phyloP scores from a whole-genome alignment of 1,140 invertebrate genomes.

The Drosophila dunni region DNA sequence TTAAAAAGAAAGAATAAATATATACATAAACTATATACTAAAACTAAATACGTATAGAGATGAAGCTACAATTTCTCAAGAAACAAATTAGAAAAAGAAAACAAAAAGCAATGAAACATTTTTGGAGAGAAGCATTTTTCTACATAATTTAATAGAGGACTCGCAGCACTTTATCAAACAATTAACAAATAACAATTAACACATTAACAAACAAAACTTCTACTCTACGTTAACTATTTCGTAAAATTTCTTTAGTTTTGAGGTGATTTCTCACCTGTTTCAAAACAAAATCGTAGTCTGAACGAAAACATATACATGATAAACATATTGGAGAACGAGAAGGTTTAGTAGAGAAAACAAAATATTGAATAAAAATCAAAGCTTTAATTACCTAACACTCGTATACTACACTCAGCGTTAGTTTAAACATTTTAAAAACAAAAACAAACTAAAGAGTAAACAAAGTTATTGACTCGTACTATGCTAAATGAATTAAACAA shows the following conservation, averaged over 20 bases:
- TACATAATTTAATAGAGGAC: slow-evolving; percentile 62
- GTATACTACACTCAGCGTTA: slow-evolving; percentile 66
- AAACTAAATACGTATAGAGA: slow-evolving; percentile 4
- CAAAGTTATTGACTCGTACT: slow-evolving; percentile 48
- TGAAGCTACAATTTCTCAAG: slow-evolving; percentile 39
- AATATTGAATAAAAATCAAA: slow-evolving; percentile 55
- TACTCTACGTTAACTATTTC: slow-evolving; percentile 62
- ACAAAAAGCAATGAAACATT: slow-evolving; percentile 22
- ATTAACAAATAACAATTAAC: slow-evolving; percentile 35
- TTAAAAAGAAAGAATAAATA: slow-evolving; percentile 8
- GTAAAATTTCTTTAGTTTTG: slow-evolving; percentile 44
- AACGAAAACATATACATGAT: slow-evolving; percentile 66
- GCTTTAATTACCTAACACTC: slow-evolving; percentile 74
- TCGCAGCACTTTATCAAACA: slow-evolving; percentile 40
- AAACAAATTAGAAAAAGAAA: not conserved
- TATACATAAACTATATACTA: slow-evolving; percentile 20
- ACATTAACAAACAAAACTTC: slow-evolving; percentile 36
- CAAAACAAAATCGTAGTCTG: slow-evolving; percentile 64
- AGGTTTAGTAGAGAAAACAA: not conserved
- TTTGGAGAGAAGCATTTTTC: slow-evolving; percentile 72
- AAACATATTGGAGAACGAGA: slow-evolving; percentile 68
- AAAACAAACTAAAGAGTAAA: not conserved
- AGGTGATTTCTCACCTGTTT: too few species aligned
- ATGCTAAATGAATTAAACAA: slow-evolving; percentile 49
- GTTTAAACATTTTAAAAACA: slow-evolving; percentile 58